Evolutionary conservation across 2,888 invertebrate species (phyloP), one percentile per base, ranked within the genome.

Genomic region (Phalangium opilio): DNA sequence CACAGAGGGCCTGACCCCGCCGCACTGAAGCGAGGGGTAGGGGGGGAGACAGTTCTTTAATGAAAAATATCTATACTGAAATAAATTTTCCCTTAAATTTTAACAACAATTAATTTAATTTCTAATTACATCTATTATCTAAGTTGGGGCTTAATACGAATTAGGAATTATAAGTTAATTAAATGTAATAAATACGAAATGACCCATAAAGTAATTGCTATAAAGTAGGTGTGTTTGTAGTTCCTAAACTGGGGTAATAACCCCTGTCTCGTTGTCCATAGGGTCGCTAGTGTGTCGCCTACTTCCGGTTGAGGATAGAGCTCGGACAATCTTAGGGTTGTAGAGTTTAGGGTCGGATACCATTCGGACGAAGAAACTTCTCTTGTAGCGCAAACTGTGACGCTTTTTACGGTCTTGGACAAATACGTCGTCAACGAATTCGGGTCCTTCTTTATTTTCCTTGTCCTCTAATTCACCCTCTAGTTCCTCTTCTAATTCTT

Each of bases 291-390:
- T 54, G 27, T 54, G 54, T 36, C 54, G 41, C 20, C 54, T 48
- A 41, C 47, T 49, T 8, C 45, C 40, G 27, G 53, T 49, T 12
- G 54, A 51, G 10, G 57, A 55, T 2, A 56, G 50, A 5, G 58
- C 55, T n/a, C 55, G 50, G 12, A 58, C 58, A 42, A 89, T 87
- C 51, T 84, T 83, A 32, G 89, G 87, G 70, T 89, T 87, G 73
- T 89, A 89, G 61, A 93, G 83, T 69, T 91, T 93, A 2, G 93
- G 91, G 73, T 93, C 93, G 66, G 86, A 86, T 54, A 90, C 91
- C 93, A 93, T 93, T 43, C 93, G 83, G 48, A 93, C 93, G 69
- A 93, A 90, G 75, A 91, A 91, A 12, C 90, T 89, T 45, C 93
- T 77, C 68, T 90, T 89, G 67, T 89, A 83, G 8, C 85, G 84